These are phyloP conservation scores for Myotis planiceps DNA, from an alignment of 2,797 vertebrate species.

Conservation along the genomic window DNA sequence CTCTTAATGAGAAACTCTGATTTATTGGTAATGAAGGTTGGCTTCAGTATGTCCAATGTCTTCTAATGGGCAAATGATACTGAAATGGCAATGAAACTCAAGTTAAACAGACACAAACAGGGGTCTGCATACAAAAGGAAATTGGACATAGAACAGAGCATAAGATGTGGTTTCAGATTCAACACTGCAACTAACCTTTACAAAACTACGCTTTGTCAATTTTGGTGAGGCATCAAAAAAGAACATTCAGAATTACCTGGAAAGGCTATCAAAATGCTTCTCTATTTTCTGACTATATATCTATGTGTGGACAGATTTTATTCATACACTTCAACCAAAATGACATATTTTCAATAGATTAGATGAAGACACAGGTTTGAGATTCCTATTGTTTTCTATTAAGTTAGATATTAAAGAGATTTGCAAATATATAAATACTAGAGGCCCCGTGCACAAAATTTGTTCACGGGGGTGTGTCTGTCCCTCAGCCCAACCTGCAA, in stretches of 20 bases:
- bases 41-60: slow-evolving; percentile 48
- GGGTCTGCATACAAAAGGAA: neutral
- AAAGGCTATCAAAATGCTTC: neutral
- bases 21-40: slow-evolving; percentile 71
- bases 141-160: neutral
- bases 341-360: neutral
- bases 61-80: slow-evolving; percentile 66
- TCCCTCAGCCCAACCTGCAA: no score
- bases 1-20: slow-evolving; percentile 73
- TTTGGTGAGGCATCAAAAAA: neutral
- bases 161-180: neutral
- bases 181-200: neutral
- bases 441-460: no score
- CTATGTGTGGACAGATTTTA: neutral
- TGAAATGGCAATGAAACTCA: slow-evolving; percentile 56
- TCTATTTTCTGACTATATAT: neutral
- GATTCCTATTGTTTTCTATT: neutral
- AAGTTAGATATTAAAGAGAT: neutral
- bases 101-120: slow-evolving; percentile 42
- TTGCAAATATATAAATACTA: neutral
- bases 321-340: neutral
- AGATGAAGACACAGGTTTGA: neutral
- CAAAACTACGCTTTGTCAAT: neutral
- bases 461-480: no score
- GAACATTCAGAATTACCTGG: slow-evolving; percentile 12